phyloP scores from a whole-genome alignment of 2,888 invertebrate genomes.

The Galerucella pusilla region DNA sequence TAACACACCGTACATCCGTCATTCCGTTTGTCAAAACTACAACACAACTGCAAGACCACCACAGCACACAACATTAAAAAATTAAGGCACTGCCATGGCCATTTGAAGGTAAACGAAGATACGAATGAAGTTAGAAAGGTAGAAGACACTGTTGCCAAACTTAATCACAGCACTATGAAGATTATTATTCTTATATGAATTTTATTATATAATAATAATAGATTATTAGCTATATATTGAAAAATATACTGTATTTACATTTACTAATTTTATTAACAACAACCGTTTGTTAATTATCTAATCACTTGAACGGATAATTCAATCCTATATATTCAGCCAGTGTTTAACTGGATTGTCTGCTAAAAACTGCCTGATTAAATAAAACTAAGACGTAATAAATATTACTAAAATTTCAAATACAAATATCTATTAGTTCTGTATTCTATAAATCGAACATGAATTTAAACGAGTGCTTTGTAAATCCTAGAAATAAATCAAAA shows the following conservation, averaged over 20 bases:
- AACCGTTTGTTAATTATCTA: background rate
- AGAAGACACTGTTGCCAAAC: background rate
- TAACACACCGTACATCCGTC: constrained; percentile 56
- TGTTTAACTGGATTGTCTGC: background rate
- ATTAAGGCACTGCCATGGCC: constrained; percentile 66
- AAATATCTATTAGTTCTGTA: background rate
- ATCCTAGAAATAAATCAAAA: constrained; percentile 27
- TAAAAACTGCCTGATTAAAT: background rate
- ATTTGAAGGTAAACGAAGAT: constrained; percentile 36
- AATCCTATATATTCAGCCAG: background rate
- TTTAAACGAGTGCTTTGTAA: constrained; percentile 46
- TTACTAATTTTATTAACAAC: background rate
- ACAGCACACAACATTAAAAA: constrained; percentile 51
- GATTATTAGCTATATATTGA: too few relatives aligned
- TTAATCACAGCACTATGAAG: background rate
- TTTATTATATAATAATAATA: background rate
- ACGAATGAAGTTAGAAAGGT: constrained; percentile 17
- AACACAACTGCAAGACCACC: constrained; percentile 18
- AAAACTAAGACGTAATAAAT: background rate
- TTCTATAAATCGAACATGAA: constrained; percentile 38
- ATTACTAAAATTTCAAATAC: background rate
- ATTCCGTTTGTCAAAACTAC: constrained; percentile 57
- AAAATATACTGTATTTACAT: background rate
- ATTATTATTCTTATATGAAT: background rate
- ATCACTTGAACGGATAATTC: background rate